Percentiles rank a stretch among this genome's conserved stretches.
Evolutionary conservation across 2,797 vertebrate species (phyloP).

Genomic region (Salmo trutta): DNA sequence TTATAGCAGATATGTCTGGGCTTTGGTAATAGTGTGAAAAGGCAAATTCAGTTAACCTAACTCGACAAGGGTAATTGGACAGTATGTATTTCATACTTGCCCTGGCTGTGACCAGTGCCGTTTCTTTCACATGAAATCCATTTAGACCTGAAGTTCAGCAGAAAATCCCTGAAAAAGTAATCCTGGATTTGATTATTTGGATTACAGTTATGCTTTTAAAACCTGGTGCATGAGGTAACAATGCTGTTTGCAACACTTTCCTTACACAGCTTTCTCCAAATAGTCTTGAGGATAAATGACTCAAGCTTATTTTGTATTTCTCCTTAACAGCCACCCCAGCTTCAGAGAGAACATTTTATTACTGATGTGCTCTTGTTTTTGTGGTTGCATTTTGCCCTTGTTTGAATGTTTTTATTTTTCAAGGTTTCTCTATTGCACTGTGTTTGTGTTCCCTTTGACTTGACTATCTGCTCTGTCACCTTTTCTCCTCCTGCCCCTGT

Average conservation of each 20-base stretch:
- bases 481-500: constrained; percentile 50
- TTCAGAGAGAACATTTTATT: constrained; percentile 38
- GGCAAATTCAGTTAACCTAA: neutral
- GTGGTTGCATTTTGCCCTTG: constrained; percentile 27
- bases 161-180: neutral
- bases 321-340: constrained; percentile 22
- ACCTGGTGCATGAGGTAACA: constrained; percentile 44
- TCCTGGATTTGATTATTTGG: neutral
- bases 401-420: constrained; percentile 34
- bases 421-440: constrained; percentile 40
- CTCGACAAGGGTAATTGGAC: neutral
- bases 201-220: constrained; percentile 37
- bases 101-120: neutral
- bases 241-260: constrained; percentile 31
- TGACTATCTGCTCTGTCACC: constrained; percentile 33
- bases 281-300: constrained; percentile 43
- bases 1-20: neutral
- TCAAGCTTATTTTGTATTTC: constrained; percentile 40
- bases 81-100: neutral
- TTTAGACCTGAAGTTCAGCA: neutral
- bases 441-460: constrained; percentile 45
- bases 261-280: constrained; percentile 28
- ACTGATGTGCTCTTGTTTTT: constrained; percentile 34
- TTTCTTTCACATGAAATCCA: neutral
- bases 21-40: neutral